phyloP scores from a whole-genome alignment of 1,140 invertebrate species.

The Lepidurus apus region DNA sequence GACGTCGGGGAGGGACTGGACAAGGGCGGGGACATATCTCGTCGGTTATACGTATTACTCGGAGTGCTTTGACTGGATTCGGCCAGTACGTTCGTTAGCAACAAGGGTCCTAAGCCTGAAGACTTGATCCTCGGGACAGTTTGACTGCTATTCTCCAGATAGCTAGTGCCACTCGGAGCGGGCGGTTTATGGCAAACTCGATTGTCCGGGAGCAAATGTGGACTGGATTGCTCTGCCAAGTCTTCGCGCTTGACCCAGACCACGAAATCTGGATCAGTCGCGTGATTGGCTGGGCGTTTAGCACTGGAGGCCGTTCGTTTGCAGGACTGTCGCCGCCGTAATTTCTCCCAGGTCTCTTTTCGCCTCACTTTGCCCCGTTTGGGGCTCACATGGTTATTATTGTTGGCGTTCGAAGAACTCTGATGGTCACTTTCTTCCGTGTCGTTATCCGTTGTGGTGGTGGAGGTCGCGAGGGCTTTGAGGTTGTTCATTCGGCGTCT shows the following conservation, averaged over 20 bases:
- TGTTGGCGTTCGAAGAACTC: not conserved
- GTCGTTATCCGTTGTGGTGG: not conserved
- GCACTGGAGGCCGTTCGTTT: slow-evolving; percentile 26
- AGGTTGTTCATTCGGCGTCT: not conserved
- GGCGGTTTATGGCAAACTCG: not conserved
- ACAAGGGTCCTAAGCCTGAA: not conserved
- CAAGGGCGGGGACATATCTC: not conserved
- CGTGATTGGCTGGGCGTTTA: not conserved
- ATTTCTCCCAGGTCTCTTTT: slow-evolving; percentile 32
- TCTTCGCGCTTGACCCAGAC: slow-evolving; percentile 28
- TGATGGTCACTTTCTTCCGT: slow-evolving; percentile 16
- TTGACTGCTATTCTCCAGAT: not conserved
- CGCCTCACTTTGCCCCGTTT: slow-evolving; percentile 26
- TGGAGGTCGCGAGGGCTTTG: not conserved
- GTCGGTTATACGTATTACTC: not conserved
- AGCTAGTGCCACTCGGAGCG: not conserved
- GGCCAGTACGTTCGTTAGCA: not conserved
- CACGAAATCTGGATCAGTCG: slow-evolving; percentile 13
- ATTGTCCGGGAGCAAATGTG: not conserved
- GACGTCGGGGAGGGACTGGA: not conserved
- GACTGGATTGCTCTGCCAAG: not conserved
- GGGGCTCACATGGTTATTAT: not conserved
- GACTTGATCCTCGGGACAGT: not conserved
- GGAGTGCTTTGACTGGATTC: slow-evolving; percentile 3
- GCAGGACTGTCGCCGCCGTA: slow-evolving; percentile 33